Evolutionary conservation across 2,888 invertebrate species (phyloP), one percentile per base, ranked within the genome.

Genomic region (Aphidius colemani): DNA sequence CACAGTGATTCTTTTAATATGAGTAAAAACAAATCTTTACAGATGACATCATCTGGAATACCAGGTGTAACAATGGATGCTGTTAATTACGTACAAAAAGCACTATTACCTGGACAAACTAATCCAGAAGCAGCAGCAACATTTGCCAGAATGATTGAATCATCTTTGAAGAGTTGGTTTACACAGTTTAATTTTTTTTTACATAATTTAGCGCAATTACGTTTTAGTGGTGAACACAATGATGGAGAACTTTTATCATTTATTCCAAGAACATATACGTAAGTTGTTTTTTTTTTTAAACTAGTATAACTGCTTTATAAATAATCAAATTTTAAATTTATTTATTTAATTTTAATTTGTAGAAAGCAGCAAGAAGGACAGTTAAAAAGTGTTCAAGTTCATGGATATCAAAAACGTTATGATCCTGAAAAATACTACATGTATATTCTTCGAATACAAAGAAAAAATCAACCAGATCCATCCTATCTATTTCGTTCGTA

Each of bases 171-270:
- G 84, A 93, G 91, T 44, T 90, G 92, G 88, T 98, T 96, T 78
- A 97, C 98, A 0, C 97, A 97, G 67, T 93, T 98, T 75, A 99
- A 99, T 85, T 99, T 99, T 85, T 98, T 99, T 85, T 86, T 98
- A 58, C 99, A 99, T 85, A 97, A 97, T 82, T 84, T 98, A 78
- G 96, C 96, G 2, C 98, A 98, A 81, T 84, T 96, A 75, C 86
- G 96, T 71, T 96, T 96, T 74, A 90, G 92, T 62, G 92, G 92
- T n/a, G 95, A 95, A 70, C 94, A 94, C 75, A 88, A 87, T 69
- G 91, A 86, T 70, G 92, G 89, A 44, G 92, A 93, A 71, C 84
- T 96, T 10, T 85, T 99, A 6, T 95, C 96, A 0, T 98, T 99
- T 84, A 94, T 96, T 78, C 96, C 97, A 0, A 90, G 95, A 71